phyloP scores from a whole-genome alignment of 2,888 invertebrate genomes.

The Tinea trinotella region DNA sequence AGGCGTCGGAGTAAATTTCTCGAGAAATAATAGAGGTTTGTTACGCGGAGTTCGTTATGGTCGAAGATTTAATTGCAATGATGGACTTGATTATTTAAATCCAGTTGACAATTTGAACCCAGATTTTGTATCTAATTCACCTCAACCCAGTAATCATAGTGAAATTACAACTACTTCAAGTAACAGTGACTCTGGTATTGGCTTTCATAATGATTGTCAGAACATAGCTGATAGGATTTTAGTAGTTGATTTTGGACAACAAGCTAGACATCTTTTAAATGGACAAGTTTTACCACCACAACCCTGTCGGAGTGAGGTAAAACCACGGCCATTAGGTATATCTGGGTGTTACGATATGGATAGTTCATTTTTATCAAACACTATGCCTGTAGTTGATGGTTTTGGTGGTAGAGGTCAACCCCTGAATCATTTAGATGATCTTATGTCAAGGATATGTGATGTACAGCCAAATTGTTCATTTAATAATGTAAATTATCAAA shows the following conservation, averaged over 20 bases:
- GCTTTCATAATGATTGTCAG: conserved; percentile 90
- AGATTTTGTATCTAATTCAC: conserved; percentile 76
- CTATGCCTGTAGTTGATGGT: conserved; percentile 64
- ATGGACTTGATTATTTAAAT: conserved; percentile 19
- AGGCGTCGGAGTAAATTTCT: conserved; percentile 45
- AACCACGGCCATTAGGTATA: conserved; percentile 47
- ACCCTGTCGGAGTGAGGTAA: not conserved
- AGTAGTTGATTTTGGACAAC: conserved; percentile 78
- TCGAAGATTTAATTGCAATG: conserved; percentile 33
- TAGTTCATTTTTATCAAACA: conserved; percentile 60
- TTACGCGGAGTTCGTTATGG: conserved; percentile 42
- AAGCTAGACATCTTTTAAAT: conserved; percentile 26
- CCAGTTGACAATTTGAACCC: conserved; percentile 21
- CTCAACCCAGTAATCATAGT: conserved; percentile 87
- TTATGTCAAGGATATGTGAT: conserved; percentile 33
- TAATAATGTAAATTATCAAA: conserved; percentile 1
- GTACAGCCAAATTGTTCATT: conserved; percentile 16
- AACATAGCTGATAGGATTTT: conserved; percentile 86
- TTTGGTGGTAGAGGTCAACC: conserved; percentile 64
- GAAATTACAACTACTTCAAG: conserved; percentile 88
- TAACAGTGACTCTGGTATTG: conserved; percentile 96
- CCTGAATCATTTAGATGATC: conserved; percentile 51
- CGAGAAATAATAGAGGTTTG: conserved; percentile 38
- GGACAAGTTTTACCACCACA: not conserved
- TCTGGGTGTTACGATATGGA: conserved; percentile 62